These are phyloP conservation scores for Apis laboriosa DNA, from an alignment of 1,140 invertebrate genomes.

Conservation along the genomic window DNA sequence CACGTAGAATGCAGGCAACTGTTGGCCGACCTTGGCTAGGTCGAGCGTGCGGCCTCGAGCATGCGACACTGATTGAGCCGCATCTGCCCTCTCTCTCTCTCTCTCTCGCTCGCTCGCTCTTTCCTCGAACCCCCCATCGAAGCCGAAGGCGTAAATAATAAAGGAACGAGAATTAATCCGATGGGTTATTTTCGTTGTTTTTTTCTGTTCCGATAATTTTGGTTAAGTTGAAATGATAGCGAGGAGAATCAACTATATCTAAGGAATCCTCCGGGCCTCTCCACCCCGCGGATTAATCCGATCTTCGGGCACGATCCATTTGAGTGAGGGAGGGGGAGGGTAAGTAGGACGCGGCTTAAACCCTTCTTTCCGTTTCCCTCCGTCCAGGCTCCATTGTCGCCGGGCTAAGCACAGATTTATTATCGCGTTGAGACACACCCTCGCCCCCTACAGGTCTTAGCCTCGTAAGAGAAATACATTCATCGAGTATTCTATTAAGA, in stretches of 20 bases:
- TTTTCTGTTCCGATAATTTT: no score
- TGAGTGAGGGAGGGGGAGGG: conserved; percentile 46
- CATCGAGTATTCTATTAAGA: conserved; percentile 76
- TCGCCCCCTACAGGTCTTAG: conserved; percentile 56
- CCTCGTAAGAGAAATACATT: conserved; percentile 74
- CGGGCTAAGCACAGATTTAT: conserved; percentile 75
- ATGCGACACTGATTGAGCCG: conserved; percentile 74
- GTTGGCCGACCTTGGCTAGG: conserved; percentile 78
- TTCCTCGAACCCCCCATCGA: conserved; percentile 56
- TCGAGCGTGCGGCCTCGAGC: conserved; percentile 75
- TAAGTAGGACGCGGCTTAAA: conserved; percentile 72
- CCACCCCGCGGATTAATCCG: conserved; percentile 66
- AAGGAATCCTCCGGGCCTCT: no score
- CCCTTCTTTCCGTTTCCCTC: conserved; percentile 69
- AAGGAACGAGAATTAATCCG: no score
- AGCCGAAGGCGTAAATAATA: no score
- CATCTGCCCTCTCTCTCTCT: conserved; percentile 58
- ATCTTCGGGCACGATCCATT: conserved; percentile 68
- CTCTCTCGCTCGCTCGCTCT: conserved; percentile 47
- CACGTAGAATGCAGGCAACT: conserved; percentile 78
- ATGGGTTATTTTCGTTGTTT: no score
- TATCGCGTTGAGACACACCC: conserved; percentile 65
- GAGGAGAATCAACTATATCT: no score
- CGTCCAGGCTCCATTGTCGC: conserved; percentile 68
- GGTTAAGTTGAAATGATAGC: no score